Percentiles rank a stretch among this genome's conserved stretches.
These are phyloP conservation scores for Dryoscopus gambensis DNA, from an alignment of 2,113 vertebrate species.

Conservation along the genomic window DNA sequence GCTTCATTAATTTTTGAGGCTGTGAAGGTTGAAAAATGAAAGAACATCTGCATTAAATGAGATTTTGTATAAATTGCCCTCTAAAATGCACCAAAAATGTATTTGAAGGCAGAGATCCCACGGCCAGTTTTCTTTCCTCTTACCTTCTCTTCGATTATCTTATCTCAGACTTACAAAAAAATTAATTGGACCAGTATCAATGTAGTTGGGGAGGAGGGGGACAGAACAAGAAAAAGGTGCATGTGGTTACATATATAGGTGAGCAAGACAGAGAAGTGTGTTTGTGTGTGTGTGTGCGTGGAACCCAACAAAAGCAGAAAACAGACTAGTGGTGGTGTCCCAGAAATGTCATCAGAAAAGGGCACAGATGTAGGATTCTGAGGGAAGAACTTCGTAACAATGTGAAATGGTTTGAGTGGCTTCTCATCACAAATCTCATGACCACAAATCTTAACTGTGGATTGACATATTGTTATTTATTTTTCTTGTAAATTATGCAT, in stretches of 20 bases:
- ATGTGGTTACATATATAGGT: neutral
- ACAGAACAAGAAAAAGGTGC: neutral
- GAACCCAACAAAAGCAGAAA: neutral
- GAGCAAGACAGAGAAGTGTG: neutral
- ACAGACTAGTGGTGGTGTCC: neutral
- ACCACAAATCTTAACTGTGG: neutral
- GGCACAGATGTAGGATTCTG: neutral
- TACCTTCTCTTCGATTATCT: constrained; percentile 46
- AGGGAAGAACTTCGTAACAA: neutral
- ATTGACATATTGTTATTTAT: neutral
- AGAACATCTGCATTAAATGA: constrained; percentile 61
- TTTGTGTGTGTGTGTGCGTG: neutral
- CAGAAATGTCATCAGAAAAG: neutral
- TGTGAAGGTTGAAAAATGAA: constrained; percentile 56
- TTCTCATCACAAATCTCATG: neutral
- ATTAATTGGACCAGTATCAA: constrained; percentile 22
- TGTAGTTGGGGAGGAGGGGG: neutral
- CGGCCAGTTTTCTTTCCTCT: constrained; percentile 37
- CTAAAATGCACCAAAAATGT: constrained; percentile 60
- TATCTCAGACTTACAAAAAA: constrained; percentile 26
- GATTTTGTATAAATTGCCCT: constrained; percentile 59
- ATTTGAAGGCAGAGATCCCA: constrained; percentile 45
- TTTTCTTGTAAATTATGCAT: neutral
- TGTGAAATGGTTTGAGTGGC: neutral
- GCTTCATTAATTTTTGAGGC: constrained; percentile 54